phyloP scores from a whole-genome alignment of 2,888 invertebrate genomes.

The Leptinotarsa peninsularis region DNA sequence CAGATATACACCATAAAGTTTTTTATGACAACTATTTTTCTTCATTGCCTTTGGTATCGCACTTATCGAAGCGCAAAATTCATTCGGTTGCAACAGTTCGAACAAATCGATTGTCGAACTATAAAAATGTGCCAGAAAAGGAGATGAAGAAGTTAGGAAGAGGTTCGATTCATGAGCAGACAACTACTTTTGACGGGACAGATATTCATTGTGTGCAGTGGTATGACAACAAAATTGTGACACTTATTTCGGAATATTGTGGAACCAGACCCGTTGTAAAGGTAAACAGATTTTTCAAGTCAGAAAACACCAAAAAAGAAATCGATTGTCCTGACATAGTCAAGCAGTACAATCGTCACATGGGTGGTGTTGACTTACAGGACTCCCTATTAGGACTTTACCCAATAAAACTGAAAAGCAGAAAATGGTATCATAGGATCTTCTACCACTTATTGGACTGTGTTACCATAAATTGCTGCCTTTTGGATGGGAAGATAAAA shows the following conservation, averaged over 20 bases:
- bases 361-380: slow-evolving; percentile 31
- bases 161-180: slow-evolving; percentile 22
- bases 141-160: slow-evolving; percentile 10
- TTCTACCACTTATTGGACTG: slow-evolving; percentile 29
- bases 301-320: slow-evolving; percentile 20
- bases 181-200: slow-evolving; percentile 16
- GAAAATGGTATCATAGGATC: slow-evolving; percentile 31
- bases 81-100: slow-evolving; percentile 19
- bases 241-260: slow-evolving; percentile 27
- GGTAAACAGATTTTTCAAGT: slow-evolving; percentile 29
- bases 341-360: slow-evolving; percentile 25
- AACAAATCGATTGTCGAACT: background rate
- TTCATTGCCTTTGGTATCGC: slow-evolving; percentile 20
- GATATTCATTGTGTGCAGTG: slow-evolving; percentile 25
- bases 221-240: slow-evolving; percentile 19
- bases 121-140: slow-evolving; percentile 4
- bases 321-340: slow-evolving; percentile 27
- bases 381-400: slow-evolving; percentile 29
- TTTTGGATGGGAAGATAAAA: slow-evolving; percentile 19
- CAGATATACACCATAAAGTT: slow-evolving; percentile 43
- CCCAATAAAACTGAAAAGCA: slow-evolving; percentile 30
- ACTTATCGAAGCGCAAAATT: slow-evolving; percentile 17
- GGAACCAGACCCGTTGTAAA: slow-evolving; percentile 17
- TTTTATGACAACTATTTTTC: slow-evolving; percentile 49
- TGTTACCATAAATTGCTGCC: slow-evolving; percentile 9